These are phyloP conservation scores for Drosophila lacertosa DNA, from an alignment of 1,140 invertebrate genomes.

Conservation along the genomic window DNA sequence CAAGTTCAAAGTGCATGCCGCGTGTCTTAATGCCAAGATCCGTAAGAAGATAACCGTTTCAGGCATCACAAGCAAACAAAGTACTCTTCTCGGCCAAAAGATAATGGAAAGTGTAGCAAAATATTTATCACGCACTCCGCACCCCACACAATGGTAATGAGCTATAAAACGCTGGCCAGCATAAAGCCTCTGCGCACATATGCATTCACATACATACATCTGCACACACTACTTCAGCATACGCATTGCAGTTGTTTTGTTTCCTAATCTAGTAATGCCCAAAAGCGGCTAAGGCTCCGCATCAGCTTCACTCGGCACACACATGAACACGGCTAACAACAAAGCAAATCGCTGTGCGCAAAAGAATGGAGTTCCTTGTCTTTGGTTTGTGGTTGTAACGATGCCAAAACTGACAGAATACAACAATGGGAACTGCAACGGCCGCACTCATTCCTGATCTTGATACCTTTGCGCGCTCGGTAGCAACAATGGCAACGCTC, in stretches of 20 bases:
- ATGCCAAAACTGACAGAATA: slow-evolving; percentile 23
- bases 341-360: slow-evolving; percentile 38
- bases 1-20: slow-evolving; percentile 38
- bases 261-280: slow-evolving; percentile 77
- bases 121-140: slow-evolving; percentile 81
- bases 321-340: slow-evolving; percentile 19
- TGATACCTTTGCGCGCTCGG: slow-evolving; percentile 43
- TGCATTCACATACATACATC: background rate
- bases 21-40: slow-evolving; percentile 30
- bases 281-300: slow-evolving; percentile 70
- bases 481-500: slow-evolving; percentile 24
- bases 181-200: background rate
- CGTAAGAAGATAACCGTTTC: slow-evolving; percentile 20
- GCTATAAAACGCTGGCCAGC: slow-evolving; percentile 50
- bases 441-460: slow-evolving; percentile 40
- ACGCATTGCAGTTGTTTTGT: slow-evolving; percentile 42
- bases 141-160: slow-evolving; percentile 80
- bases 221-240: background rate
- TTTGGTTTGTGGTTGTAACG: slow-evolving; percentile 42
- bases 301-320: slow-evolving; percentile 13
- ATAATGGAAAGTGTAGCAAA: slow-evolving; percentile 79
- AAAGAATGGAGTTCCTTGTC: slow-evolving; percentile 45
- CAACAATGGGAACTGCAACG: slow-evolving; percentile 22
- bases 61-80: background rate
- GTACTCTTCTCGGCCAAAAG: slow-evolving; percentile 11